Conservation (phyloP, 2,888 invertebrate species). For the Orthosia incerta region DNA sequence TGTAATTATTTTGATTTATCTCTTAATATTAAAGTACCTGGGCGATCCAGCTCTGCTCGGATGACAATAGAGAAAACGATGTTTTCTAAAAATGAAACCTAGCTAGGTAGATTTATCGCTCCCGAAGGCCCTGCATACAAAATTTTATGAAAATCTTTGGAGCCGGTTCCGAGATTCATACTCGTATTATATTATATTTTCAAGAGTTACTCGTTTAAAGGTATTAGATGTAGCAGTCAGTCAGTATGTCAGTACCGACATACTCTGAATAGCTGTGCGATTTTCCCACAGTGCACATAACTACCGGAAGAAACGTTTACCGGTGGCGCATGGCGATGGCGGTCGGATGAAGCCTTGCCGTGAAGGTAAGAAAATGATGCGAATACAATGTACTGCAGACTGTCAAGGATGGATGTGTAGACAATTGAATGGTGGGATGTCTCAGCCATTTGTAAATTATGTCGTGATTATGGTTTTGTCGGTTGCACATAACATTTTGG, state of each 20-base stretch:
- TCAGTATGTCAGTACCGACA: constrained; percentile 10
- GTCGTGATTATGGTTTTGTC: background rate
- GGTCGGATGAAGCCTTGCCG: background rate
- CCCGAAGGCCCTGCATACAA: too few species aligned
- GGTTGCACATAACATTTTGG: background rate
- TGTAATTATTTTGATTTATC: too few species aligned
- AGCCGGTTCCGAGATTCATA: too few species aligned
- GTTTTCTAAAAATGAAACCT: too few species aligned
- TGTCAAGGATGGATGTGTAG: background rate
- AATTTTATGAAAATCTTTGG: too few species aligned
- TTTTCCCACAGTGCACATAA: constrained; percentile 25
- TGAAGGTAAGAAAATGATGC: background rate
- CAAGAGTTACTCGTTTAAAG: too few species aligned
- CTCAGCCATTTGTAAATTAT: background rate
- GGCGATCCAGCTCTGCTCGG: too few species aligned
- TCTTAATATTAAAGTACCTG: too few species aligned
- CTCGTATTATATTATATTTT: too few species aligned
- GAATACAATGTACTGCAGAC: background rate
- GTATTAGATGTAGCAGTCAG: too few species aligned
- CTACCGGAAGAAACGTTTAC: constrained; percentile 13
- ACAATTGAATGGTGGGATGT: constrained; percentile 14
- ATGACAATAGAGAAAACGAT: too few species aligned
- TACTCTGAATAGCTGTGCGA: background rate
- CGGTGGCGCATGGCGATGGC: background rate
- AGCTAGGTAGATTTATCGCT: too few species aligned